Evolutionary conservation across 2,113 vertebrate species (phyloP), one percentile per base, ranked within the genome.

Genomic region (Laticauda laticaudata): DNA sequence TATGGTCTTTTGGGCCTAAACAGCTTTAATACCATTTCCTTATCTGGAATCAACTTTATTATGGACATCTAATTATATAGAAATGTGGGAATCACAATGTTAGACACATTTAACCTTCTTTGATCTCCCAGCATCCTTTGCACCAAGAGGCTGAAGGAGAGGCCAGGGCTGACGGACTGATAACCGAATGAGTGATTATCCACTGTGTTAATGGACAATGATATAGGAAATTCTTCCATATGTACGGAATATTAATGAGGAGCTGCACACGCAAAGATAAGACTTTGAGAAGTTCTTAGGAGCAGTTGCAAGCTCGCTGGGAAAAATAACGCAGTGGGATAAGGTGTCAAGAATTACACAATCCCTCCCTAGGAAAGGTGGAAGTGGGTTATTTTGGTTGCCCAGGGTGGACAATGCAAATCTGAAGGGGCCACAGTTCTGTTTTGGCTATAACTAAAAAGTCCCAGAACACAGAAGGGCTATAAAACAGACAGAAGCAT

Each of bases 121-220:
- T 96, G 96, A 94, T 97, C 95, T 97, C 97, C 97, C 97, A 96
- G 91, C 96, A 97, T 97, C 97, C 97, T 93, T 96, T 94, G 93
- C 97, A 97, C 95, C 91, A 75, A 51, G 94, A 95, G 96, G 96
- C 96, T 64, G 96, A 95, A 97, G 96, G 97, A 98, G 98, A 98
- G 98, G 98, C 98, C 98, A 97, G 97, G 98, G 97, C 98, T 98
- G 99, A 98, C 98, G 98, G 98, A 97, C 98, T 98, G 98, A 99
- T 99, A 99, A 99, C 98, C 98, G 98, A 98, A 99, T 99, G 99
- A 99, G 97, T 98, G 99, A 99, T 99, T 99, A 99, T 99, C 98
- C 98, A 97, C 98, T 98, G 97, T 98, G 98, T 98, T 99, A 99
- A 98, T 98, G 98, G 98, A 99, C 98, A 99, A 98, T 98, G 99